Evolutionary conservation across 2,113 vertebrate species (phyloP).

Genomic region (Todiramphus chloris): DNA sequence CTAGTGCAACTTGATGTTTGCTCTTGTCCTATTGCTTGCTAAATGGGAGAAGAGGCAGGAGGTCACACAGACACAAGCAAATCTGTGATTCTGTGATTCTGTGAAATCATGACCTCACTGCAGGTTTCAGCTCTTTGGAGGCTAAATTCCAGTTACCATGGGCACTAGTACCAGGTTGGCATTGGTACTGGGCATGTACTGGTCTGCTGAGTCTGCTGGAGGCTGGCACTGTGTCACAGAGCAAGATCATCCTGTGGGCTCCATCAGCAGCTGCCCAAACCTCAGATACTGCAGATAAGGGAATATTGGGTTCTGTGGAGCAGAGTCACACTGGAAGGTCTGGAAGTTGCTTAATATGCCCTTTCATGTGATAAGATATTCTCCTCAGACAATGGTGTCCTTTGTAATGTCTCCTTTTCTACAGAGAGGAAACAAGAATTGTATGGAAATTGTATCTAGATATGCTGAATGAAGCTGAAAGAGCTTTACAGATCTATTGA

Average conservation of each 20-base stretch:
- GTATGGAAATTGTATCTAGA: background rate
- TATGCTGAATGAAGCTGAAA: background rate
- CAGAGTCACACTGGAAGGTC: background rate
- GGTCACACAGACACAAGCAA: too few relatives aligned
- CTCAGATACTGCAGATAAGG: fast-evolving
- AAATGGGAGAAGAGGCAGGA: too few relatives aligned
- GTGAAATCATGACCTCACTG: fast-evolving
- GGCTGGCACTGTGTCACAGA: fast-evolving
- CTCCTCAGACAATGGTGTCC: background rate
- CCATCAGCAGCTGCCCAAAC: background rate
- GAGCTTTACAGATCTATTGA: background rate
- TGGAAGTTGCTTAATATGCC: background rate
- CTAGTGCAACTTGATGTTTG: too few relatives aligned
- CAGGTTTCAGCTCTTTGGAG: fast-evolving
- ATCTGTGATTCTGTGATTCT: too few relatives aligned
- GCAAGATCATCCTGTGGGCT: background rate
- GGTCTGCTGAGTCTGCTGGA: fast-evolving
- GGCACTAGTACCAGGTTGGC: background rate
- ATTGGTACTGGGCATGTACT: too few relatives aligned
- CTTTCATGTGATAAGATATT: background rate
- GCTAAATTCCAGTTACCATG: fast-evolving
- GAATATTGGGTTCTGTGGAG: fast-evolving
- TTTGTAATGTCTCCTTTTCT: background rate
- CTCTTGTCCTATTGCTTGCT: too few relatives aligned
- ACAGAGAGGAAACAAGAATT: background rate